Evolutionary conservation across 2,888 invertebrate species (phyloP), one percentile per base, ranked within the genome.

Genomic region (Cephalotes varians): DNA sequence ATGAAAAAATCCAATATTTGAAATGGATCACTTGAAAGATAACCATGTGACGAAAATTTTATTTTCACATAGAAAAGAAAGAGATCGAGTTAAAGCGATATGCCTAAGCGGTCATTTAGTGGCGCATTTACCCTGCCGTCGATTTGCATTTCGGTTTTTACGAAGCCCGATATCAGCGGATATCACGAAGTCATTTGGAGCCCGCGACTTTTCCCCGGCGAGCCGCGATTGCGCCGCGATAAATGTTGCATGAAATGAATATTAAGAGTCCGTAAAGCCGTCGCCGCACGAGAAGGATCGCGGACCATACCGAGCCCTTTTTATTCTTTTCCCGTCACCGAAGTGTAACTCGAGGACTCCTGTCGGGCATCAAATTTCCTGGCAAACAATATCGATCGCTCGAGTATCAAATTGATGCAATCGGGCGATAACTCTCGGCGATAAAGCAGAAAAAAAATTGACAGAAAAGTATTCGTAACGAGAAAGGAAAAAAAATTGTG

Each of bases 181-280:
- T 56, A 54, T 67, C 54, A 44, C 76, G 12, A 67, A 67, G 51
- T 54, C 31, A 34, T 64, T 64, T 37, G 47, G n/a, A 44, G 40
- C 40, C 21, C 31, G 69, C 49, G 80, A 74, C 60, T 60, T 40
- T 21, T 74, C 76, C 62, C 34, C 15, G 49, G 84, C 86, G 91
- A 91, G 87, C 87, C 87, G 85, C 89, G 88, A 90, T 84, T 84
- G 87, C 87, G 88, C 86, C 87, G 86, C 84, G 86, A 90, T 92
- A 91, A 91, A 91, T 91, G 91, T 92, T 91, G 89, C 91, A 91
- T 90, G 91, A 91, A 89, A 90, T 89, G 91, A 91, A 90, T 91
- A 89, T 89, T 91, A 88, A 88, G 85, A 86, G 87, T 82, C 69
- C 77, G 79, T 86, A 87, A 91, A 90, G 86, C 87, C 83, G 84